Percentiles rank a stretch among this genome's conserved stretches.
Conservation (phyloP, 1,140 invertebrate genomes). For the Drosophila ambigua region DNA sequence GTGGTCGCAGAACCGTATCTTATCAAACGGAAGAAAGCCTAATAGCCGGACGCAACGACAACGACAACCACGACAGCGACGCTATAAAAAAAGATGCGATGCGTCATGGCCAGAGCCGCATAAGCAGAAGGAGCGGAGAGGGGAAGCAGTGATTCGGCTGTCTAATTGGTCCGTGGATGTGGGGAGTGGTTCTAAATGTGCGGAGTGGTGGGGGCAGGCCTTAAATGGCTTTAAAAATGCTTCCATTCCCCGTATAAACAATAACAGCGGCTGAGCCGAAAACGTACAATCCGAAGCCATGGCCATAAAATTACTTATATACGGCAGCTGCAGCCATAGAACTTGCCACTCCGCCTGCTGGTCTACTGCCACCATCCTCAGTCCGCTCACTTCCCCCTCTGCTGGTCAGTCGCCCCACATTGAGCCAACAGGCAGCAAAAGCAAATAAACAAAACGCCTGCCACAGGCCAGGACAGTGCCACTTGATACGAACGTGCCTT, state of each 20-base stretch:
- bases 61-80: neutral
- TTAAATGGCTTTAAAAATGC: conserved; percentile 65
- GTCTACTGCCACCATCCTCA: neutral
- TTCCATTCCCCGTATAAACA: conserved; percentile 43
- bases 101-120: conserved; percentile 53
- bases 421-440: conserved; percentile 41
- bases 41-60: conserved; percentile 51
- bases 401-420: conserved; percentile 9
- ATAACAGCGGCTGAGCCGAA: conserved; percentile 42
- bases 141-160: neutral
- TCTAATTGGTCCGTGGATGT: conserved; percentile 50
- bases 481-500: conserved; percentile 64
- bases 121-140: conserved; percentile 1
- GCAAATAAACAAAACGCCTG: conserved; percentile 70
- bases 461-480: conserved; percentile 40
- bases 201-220: neutral
- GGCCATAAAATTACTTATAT: conserved; percentile 71
- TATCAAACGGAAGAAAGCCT: conserved; percentile 70
- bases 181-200: too few species aligned
- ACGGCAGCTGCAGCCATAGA: conserved; percentile 41
- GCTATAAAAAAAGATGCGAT: conserved; percentile 64
- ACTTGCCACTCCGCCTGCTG: conserved; percentile 23
- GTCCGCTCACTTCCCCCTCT: neutral
- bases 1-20: conserved; percentile 40
- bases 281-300: conserved; percentile 49